Evolutionary conservation across 2,113 vertebrate species (phyloP).

Genomic region (Hassar affinis): DNA sequence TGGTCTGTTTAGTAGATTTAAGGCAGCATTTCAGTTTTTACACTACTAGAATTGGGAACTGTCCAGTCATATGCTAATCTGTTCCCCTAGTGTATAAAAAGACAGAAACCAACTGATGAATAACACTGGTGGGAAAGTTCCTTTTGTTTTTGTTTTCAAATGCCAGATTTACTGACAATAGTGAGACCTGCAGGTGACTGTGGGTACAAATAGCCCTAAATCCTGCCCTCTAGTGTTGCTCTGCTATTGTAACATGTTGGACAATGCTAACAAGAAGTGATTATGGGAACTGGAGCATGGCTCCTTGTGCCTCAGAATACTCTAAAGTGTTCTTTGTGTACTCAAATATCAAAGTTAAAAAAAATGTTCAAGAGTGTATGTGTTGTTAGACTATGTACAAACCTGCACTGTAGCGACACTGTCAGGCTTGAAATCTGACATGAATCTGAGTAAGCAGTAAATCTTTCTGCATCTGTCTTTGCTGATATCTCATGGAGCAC

Average conservation of each 20-base stretch:
- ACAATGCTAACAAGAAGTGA: background rate
- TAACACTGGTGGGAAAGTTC: background rate
- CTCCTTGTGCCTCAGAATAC: background rate
- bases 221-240: conserved; percentile 17
- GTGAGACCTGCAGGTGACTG: background rate
- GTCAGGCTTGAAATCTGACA: background rate
- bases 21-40: background rate
- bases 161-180: background rate
- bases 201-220: background rate
- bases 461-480: too few relatives aligned
- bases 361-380: background rate
- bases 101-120: background rate
- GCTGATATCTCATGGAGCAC: too few relatives aligned
- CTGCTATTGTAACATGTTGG: background rate
- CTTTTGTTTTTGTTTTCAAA: background rate
- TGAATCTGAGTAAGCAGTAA: background rate
- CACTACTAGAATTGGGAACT: background rate
- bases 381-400: background rate
- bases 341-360: background rate
- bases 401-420: background rate
- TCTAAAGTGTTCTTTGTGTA: background rate
- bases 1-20: background rate
- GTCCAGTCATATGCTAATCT: background rate
- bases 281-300: background rate
- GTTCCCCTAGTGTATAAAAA: background rate